These are phyloP conservation scores for Pomatostomus ruficeps DNA, from an alignment of 2,113 vertebrate genomes.

Conservation along the genomic window DNA sequence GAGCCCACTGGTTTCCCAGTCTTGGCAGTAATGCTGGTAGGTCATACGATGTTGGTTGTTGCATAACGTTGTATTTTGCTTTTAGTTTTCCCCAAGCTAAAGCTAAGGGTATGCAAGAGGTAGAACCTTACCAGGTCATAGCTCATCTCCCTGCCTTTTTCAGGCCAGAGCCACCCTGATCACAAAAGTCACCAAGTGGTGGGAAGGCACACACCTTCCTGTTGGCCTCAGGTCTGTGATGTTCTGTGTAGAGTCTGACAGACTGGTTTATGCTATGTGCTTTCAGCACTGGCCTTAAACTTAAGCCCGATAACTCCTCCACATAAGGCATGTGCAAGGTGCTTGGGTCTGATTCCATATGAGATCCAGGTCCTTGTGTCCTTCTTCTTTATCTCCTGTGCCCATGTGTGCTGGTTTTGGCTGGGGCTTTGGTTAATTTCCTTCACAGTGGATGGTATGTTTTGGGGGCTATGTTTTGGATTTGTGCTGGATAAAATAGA, in stretches of 20 bases:
- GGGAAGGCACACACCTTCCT: background rate
- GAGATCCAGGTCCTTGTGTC: background rate
- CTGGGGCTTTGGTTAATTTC: background rate
- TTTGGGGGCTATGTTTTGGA: background rate
- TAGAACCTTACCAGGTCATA: background rate
- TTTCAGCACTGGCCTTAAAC: background rate
- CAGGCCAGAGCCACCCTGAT: background rate
- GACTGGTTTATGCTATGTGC: background rate
- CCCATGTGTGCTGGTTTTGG: background rate
- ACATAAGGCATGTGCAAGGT: background rate
- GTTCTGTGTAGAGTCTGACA: background rate
- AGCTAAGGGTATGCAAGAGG: background rate
- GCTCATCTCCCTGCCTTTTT: background rate
- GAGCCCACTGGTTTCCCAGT: background rate
- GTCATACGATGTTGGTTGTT: background rate
- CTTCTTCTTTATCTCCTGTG: background rate
- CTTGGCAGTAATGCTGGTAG: background rate
- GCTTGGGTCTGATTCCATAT: background rate
- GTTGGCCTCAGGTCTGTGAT: background rate
- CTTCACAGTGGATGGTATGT: background rate
- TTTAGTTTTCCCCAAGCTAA: background rate
- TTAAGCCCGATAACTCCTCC: background rate
- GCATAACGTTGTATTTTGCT: background rate
- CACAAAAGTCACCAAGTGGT: background rate
- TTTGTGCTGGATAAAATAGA: background rate